Evolutionary conservation across 2,797 vertebrate species (phyloP).

Genomic region (Sebastes diaconus): DNA sequence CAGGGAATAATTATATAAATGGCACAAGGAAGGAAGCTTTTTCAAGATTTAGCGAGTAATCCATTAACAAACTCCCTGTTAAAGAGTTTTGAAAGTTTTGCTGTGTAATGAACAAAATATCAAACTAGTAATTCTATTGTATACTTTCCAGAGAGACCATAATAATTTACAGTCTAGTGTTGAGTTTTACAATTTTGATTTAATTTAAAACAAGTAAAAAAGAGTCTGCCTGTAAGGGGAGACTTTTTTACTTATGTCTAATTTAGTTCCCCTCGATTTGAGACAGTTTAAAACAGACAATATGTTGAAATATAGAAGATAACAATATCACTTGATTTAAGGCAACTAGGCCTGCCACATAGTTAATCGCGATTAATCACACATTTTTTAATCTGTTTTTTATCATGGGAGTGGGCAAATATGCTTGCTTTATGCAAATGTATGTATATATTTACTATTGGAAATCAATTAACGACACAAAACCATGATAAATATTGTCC

Average conservation of each 20-base stretch:
- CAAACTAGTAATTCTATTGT: neutral
- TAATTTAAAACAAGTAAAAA: neutral
- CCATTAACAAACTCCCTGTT: slow-evolving; percentile 7
- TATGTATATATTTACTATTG: too few species aligned
- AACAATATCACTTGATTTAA: neutral
- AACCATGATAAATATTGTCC: too few species aligned
- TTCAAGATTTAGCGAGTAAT: slow-evolving; percentile 27
- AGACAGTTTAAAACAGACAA: neutral
- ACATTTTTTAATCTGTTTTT: too few species aligned
- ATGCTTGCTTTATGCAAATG: too few species aligned
- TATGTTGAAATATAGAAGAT: neutral
- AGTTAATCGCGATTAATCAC: too few species aligned
- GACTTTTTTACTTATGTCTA: neutral
- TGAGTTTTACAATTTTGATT: neutral
- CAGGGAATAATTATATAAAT: slow-evolving; percentile 32
- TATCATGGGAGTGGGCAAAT: too few species aligned
- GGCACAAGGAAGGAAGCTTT: slow-evolving; percentile 29
- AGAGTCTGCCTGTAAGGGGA: neutral
- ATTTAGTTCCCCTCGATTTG: neutral
- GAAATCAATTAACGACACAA: too few species aligned
- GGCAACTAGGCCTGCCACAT: neutral
- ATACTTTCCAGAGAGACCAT: neutral
- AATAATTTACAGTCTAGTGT: neutral
- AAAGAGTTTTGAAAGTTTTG: slow-evolving; percentile 6
- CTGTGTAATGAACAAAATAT: slow-evolving; percentile 7